These are phyloP conservation scores for Apoda limacodes DNA, from an alignment of 2,888 invertebrate genomes.

Conservation along the genomic window DNA sequence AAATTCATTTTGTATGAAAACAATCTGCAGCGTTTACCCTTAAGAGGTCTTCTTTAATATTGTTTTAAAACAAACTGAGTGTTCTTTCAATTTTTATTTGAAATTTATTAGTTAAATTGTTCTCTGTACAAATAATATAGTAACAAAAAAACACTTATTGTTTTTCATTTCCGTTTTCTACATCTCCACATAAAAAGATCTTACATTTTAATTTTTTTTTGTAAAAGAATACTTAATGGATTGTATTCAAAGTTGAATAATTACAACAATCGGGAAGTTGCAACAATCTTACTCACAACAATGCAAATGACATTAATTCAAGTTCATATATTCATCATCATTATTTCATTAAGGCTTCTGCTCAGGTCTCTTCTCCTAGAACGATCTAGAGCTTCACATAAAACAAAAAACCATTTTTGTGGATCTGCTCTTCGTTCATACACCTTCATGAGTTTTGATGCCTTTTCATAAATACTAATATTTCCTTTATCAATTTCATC, in stretches of 20 bases:
- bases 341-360: slow-evolving; percentile 39
- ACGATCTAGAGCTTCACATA: slow-evolving; percentile 49
- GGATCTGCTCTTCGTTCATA: slow-evolving; percentile 37
- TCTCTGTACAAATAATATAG: neutral
- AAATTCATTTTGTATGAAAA: no score
- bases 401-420: slow-evolving; percentile 44
- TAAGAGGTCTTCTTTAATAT: no score
- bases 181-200: neutral
- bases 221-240: no score
- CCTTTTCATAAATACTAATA: slow-evolving; percentile 29
- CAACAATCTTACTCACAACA: neutral
- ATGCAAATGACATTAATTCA: slow-evolving; percentile 6
- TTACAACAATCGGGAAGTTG: no score
- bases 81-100: no score
- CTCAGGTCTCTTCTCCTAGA: slow-evolving; percentile 43
- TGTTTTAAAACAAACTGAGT: no score
- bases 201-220: neutral
- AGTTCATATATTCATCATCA: slow-evolving; percentile 43
- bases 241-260: no score
- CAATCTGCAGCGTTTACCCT: no score
- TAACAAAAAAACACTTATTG: slow-evolving; percentile 1
- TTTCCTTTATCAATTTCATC: slow-evolving; percentile 40
- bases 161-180: slow-evolving; percentile 1
- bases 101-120: no score
- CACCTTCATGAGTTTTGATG: slow-evolving; percentile 32